Conservation (phyloP, 1,140 invertebrate species). For the Neodiprion lecontei region DNA sequence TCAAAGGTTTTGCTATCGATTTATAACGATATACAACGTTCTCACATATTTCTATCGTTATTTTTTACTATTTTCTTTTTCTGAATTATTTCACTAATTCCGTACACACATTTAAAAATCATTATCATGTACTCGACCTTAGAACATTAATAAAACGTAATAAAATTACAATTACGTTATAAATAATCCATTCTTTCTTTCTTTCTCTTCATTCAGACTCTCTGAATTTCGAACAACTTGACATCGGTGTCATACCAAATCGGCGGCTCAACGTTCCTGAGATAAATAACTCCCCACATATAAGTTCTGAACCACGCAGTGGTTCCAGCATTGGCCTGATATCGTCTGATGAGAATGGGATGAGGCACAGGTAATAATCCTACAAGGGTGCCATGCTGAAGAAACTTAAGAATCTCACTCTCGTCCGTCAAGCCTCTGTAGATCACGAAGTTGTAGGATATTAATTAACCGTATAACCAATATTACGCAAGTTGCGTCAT, state of each 20-base stretch:
- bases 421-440: constrained; percentile 97
- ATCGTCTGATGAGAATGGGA: constrained; percentile 98
- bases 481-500: constrained; percentile 16
- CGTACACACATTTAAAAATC: not conserved
- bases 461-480: constrained; percentile 19
- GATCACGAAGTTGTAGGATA: constrained; percentile 26
- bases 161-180: constrained; percentile 20
- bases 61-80: not conserved
- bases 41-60: not conserved
- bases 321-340: constrained; percentile 97
- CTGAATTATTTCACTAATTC: not conserved
- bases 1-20: not conserved
- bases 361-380: constrained; percentile 98
- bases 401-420: constrained; percentile 98
- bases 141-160: constrained; percentile 12
- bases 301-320: constrained; percentile 99
- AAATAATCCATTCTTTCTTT: constrained; percentile 28
- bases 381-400: constrained; percentile 98
- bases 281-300: constrained; percentile 99
- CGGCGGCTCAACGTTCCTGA: constrained; percentile 97
- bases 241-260: constrained; percentile 99
- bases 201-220: constrained; percentile 68
- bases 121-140: constrained; percentile 6
- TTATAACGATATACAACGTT: not conserved
- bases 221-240: constrained; percentile 97